Evolutionary conservation across 2,113 vertebrate species (phyloP).

Genomic region (Rhipidura dahli): DNA sequence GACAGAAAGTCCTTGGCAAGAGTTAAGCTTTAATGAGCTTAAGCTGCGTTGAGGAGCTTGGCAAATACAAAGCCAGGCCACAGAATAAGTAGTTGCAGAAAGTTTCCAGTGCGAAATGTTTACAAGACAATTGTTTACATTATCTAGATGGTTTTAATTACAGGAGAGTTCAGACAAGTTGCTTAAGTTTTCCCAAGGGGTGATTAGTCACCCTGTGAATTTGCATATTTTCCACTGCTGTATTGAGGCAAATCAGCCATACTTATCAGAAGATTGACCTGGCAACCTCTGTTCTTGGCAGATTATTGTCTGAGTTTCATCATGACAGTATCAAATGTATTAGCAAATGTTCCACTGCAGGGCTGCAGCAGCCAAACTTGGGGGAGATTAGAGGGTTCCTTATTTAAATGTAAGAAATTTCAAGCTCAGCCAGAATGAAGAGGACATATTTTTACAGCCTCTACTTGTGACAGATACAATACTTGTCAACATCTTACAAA

Average conservation of each 20-base stretch:
- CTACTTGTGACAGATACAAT: neutral
- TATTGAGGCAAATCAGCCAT: neutral
- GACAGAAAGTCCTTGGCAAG: slow-evolving; percentile 61
- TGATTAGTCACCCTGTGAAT: neutral
- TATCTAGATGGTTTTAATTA: slow-evolving; percentile 59
- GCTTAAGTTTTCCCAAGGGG: neutral
- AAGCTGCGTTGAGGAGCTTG: neutral
- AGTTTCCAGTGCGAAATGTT: slow-evolving; percentile 37
- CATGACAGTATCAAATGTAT: neutral
- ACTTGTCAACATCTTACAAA: neutral
- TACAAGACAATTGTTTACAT: slow-evolving; percentile 53
- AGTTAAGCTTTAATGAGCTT: slow-evolving; percentile 57
- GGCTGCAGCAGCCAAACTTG: neutral
- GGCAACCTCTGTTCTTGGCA: neutral
- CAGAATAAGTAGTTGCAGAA: slow-evolving; percentile 44
- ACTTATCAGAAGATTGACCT: slow-evolving; percentile 18
- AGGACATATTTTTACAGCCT: neutral
- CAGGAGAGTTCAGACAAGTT: slow-evolving; percentile 45
- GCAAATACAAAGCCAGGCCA: slow-evolving; percentile 14
- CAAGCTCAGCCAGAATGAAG: neutral
- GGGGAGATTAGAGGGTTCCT: neutral
- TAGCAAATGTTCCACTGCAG: neutral
- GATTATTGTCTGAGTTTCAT: neutral
- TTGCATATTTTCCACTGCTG: slow-evolving; percentile 27
- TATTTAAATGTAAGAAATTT: neutral